Evolutionary conservation across 2,888 invertebrate species (phyloP), one percentile per base, ranked within the genome.

Genomic region (Alloplasta piceator): DNA sequence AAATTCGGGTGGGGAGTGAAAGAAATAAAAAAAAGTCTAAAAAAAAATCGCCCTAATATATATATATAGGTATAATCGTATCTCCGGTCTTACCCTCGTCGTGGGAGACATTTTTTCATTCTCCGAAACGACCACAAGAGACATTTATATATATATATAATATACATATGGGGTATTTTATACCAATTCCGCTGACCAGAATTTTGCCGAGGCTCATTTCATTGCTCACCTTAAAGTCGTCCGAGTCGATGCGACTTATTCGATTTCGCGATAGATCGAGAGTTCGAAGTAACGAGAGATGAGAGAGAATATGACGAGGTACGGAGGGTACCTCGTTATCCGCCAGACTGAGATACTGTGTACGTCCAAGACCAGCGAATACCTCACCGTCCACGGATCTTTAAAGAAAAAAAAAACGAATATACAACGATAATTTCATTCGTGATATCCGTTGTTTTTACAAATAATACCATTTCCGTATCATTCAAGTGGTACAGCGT

Each of bases 251-350:
- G 67, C 95, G 94, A 78, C 94, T 94, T 85, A 98, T 96, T 85
- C 95, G 95, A 89, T 97, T 97, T 84, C 97, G 94, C 85, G 96
- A 96, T 78, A 98, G 93, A 92, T 98, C 97, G 80, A 98, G 93
- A 0, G 96, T 96, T 89, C 95, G 95, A 76, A 98, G 94, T 84
- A 95, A 94, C 0, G 97, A 96, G 92, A 97, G 94, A 88, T 96
- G 95, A 68, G 95, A 94, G 78, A 97, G 93, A 60, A 97, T 94
- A 83, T 96, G 95, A 63, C 95, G 94, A 4, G 98, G 98, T 92
- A 98, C 95, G 86, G 95, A 94, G 48, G 94, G 93, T 83, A 98
- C 93, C 68, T 94, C 94, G 92, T 98, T 98, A 93, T 97, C 96
- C 7, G 96, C 96, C 82, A 98, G 93, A 89, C 97, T 96, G 89